Evolutionary conservation across 2,888 invertebrate species (phyloP).

Genomic region (Orchesellides sinensis): DNA sequence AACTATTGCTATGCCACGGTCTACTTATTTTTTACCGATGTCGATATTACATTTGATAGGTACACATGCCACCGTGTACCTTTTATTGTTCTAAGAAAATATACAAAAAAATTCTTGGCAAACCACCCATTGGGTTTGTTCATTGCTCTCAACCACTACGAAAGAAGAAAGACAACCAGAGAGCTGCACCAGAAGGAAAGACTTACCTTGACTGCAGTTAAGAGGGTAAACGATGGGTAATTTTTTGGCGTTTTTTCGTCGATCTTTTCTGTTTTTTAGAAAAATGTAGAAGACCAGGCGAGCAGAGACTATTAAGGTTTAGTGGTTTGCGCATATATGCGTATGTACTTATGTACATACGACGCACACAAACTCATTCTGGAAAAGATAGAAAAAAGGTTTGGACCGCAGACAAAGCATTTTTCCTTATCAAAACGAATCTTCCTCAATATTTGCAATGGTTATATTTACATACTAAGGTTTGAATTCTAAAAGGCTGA

Average conservation of each 20-base stretch:
- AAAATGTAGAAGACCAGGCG: not conserved
- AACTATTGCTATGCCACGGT: not conserved
- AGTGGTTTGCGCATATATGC: constrained; percentile 17
- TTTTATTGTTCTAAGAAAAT: no score
- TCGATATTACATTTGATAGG: no score
- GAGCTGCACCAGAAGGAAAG: constrained; percentile 24
- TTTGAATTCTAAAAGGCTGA: no score
- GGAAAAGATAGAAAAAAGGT: no score
- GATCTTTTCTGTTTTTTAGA: not conserved
- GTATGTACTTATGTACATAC: no score
- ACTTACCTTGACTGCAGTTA: constrained; percentile 45
- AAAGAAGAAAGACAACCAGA: not conserved
- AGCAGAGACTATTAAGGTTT: constrained; percentile 18
- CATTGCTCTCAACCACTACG: constrained; percentile 10
- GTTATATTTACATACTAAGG: no score
- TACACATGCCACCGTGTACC: no score
- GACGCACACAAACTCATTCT: no score
- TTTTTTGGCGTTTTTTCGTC: not conserved
- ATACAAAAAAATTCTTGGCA: constrained; percentile 42
- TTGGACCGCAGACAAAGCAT: no score
- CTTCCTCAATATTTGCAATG: no score
- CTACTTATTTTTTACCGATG: not conserved
- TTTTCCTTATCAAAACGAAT: no score
- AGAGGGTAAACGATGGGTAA: constrained; percentile 24
- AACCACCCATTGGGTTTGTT: constrained; percentile 55